Evolutionary conservation across 2,888 invertebrate genomes (phyloP).

Genomic region (Clunio marinus): DNA sequence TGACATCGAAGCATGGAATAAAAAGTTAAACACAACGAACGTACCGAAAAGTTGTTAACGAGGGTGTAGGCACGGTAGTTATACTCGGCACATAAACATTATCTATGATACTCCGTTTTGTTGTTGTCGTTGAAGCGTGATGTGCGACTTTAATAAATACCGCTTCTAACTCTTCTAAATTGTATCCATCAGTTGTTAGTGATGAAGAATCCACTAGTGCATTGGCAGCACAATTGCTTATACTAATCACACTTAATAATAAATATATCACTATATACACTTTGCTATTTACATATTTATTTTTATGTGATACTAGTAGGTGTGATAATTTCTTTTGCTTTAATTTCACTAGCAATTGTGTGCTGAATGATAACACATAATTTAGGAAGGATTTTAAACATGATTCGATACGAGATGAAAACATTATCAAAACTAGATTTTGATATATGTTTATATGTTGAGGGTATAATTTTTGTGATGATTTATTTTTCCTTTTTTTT

Average conservation of each 20-base stretch:
- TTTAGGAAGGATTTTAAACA: slow-evolving; percentile 38
- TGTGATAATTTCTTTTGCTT: slow-evolving; percentile 21
- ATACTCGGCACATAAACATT: slow-evolving; percentile 58
- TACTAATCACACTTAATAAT: slow-evolving; percentile 39
- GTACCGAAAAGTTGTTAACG: slow-evolving; percentile 57
- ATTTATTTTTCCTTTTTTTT: too few species aligned
- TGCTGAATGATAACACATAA: slow-evolving; percentile 38
- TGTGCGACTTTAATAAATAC: slow-evolving; percentile 65
- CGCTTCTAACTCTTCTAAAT: slow-evolving; percentile 37
- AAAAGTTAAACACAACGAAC: background rate
- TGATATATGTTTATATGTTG: slow-evolving; percentile 19
- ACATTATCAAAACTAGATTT: slow-evolving; percentile 37
- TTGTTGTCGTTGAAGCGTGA: slow-evolving; percentile 61
- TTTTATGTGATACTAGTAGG: slow-evolving; percentile 30
- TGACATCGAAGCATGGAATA: slow-evolving; percentile 7
- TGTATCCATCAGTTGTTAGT: slow-evolving; percentile 21
- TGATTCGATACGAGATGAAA: slow-evolving; percentile 35
- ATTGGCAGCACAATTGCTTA: slow-evolving; percentile 39
- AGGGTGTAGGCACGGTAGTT: slow-evolving; percentile 61
- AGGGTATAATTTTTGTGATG: background rate
- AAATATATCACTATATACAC: slow-evolving; percentile 39
- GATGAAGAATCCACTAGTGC: slow-evolving; percentile 31
- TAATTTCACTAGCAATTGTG: slow-evolving; percentile 38
- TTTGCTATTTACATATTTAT: slow-evolving; percentile 33
- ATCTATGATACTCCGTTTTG: slow-evolving; percentile 64